phyloP scores from a whole-genome alignment of 2,888 invertebrate species.

The Podotricha telesiphe region DNA sequence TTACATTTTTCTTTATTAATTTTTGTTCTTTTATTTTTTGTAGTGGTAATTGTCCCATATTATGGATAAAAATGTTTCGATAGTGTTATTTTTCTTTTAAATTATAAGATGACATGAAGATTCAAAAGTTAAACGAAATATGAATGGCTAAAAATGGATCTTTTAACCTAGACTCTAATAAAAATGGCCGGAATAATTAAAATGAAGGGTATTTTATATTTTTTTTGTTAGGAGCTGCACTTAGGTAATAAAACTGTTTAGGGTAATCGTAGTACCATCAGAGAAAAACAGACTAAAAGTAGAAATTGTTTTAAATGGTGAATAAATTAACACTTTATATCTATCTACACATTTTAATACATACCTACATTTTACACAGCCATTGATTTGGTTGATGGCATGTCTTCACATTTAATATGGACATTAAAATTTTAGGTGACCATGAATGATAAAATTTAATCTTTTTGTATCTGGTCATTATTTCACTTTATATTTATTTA shows the following conservation, averaged over 20 bases:
- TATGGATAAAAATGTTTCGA: not conserved
- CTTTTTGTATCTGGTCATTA: constrained; percentile 7
- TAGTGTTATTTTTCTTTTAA: not conserved
- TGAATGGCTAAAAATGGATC: constrained; percentile 1
- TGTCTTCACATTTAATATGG: constrained; percentile 38
- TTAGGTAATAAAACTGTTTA: constrained; percentile 19
- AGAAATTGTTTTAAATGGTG: constrained; percentile 3
- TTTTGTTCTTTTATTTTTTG: not conserved
- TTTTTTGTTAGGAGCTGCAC: not conserved
- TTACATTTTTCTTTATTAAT: not conserved
- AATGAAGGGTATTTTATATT: constrained; percentile 62
- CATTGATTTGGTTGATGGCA: constrained; percentile 44
- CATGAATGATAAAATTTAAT: not conserved
- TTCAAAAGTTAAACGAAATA: not conserved
- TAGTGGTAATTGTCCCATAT: not conserved
- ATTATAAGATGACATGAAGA: not conserved
- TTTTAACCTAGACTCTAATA: constrained; percentile 59
- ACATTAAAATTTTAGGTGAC: constrained; percentile 26
- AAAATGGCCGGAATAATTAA: constrained; percentile 81
- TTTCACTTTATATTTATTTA: not conserved
- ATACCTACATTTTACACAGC: constrained; percentile 45
- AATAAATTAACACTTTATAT: constrained; percentile 32
- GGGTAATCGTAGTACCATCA: constrained; percentile 18
- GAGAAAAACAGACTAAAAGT: not conserved
- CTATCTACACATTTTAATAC: constrained; percentile 42